A percentile compares a stretch with the other conserved stretches of the same genome.
Conservation (phyloP, 2,888 invertebrate species). For the Pandemis heparana region DNA sequence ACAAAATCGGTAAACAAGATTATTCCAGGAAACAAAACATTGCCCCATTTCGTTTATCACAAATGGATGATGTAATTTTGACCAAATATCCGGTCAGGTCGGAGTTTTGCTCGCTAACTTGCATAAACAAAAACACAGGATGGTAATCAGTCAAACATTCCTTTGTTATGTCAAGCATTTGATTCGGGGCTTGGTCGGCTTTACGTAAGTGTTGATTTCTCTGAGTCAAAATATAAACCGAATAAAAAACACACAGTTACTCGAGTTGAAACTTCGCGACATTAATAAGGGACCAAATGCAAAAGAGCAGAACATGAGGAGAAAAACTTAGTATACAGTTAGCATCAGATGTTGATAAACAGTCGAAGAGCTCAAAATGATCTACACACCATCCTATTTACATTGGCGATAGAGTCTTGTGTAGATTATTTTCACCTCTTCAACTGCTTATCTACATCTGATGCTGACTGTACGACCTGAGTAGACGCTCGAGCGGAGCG, state of each 20-base stretch:
- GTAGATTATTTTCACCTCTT: too few relatives aligned
- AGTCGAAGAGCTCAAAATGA: too few relatives aligned
- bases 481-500: too few relatives aligned
- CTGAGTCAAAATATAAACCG: not conserved
- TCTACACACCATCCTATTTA: too few relatives aligned
- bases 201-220: not conserved
- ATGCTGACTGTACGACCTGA: too few relatives aligned
- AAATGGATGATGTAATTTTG: not conserved
- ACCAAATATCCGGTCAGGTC: not conserved
- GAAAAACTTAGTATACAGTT: too few relatives aligned
- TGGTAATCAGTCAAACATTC: not conserved
- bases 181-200: not conserved
- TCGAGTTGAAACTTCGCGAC: not conserved
- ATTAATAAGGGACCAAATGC: too few relatives aligned
- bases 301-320: too few relatives aligned
- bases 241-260: not conserved
- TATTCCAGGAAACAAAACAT: not conserved
- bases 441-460: too few relatives aligned
- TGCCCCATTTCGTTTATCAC: not conserved
- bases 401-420: too few relatives aligned
- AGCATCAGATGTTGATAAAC: too few relatives aligned
- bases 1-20: not conserved
- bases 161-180: constrained; percentile 1
- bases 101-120: not conserved
- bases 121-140: constrained; percentile 1